Conservation (phyloP, 2,797 vertebrate species). For the Cossypha heuglini region DNA sequence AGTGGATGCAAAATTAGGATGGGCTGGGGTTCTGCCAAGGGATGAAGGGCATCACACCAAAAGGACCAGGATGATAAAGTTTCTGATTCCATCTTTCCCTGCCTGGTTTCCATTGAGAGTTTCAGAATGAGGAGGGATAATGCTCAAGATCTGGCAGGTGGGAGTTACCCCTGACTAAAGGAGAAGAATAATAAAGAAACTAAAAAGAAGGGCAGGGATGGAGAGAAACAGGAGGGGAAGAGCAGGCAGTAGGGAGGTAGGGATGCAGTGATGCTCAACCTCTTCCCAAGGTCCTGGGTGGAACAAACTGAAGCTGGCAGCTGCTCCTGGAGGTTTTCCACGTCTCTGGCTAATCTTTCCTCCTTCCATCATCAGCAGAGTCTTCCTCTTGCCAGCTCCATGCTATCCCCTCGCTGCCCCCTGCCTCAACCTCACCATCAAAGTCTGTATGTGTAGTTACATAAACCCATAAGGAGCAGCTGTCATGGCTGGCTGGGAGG, state of each 20-base stretch:
- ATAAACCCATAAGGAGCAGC: background rate
- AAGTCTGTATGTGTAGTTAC: fast-evolving
- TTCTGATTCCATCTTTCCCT: background rate
- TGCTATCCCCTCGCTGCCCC: background rate
- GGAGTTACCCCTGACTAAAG: background rate
- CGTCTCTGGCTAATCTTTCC: background rate
- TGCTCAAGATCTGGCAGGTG: background rate
- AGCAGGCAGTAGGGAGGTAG: background rate
- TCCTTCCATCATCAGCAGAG: background rate
- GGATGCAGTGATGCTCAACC: background rate
- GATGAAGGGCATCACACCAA: background rate
- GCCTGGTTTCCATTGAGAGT: background rate
- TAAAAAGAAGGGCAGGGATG: background rate
- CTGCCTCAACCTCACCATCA: background rate
- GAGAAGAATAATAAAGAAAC: background rate
- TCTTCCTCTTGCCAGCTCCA: background rate
- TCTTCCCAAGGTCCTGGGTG: background rate
- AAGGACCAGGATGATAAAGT: background rate
- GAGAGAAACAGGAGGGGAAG: background rate
- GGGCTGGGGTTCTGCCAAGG: background rate
- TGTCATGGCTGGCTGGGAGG: background rate
- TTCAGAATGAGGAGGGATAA: background rate
- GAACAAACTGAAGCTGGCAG: background rate
- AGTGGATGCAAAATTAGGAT: background rate
- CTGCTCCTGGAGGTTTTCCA: constrained; percentile 11